Base-by-base conservation (phyloP, 1,140 invertebrate genomes). In the Brachystomella parvula region DNA sequence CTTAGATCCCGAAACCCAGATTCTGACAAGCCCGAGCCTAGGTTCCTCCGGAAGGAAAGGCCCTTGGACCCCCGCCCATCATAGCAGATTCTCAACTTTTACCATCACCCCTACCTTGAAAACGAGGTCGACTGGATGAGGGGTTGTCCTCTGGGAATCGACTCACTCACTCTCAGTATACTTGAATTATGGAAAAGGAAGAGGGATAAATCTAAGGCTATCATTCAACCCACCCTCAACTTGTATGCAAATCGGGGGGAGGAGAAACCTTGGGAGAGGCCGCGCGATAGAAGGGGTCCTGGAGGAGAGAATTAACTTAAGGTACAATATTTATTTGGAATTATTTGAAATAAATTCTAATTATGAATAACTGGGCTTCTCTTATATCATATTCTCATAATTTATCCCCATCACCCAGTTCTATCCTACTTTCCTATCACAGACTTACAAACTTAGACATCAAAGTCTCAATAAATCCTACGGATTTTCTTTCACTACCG, bases 41-140 rank as follows among this genome's bases (percentile, higher is more conserved):
- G 77, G 32, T 49, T 61, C 47, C 57, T 19, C 76, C 47, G 79
- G 79, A 61, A 75, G 83, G 74, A 78, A 6, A 39, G 6, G 49
- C 49, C 49, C 9, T 17, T 53, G 49, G 24, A 53, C 49, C 49
- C 24, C 24, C 24, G 87, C 47, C 85, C 83, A 0, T 88, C 1
- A 88, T 87, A 1, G 88, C 89, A 0, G 89, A 92, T 75, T 89
- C 89, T 0, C 89, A 89, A 0, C 86, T 90, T 78, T 89, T 86
- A 1, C 86, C 89, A 0, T 86, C 88, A 3, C 69, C 77, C 67
- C 70, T 68, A 39, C 24, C 21, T n/a, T n/a, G n/a, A n/a, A 39
- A 53, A 44, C 0, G 39, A 61, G 9, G 12, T 15, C 26, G 28
- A 17, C 3, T 26, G 21, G 58, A 64, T 19, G 26, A 53, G 1